Base-by-base conservation (phyloP, 2,113 vertebrate genomes). In the Varanus komodoensis region DNA sequence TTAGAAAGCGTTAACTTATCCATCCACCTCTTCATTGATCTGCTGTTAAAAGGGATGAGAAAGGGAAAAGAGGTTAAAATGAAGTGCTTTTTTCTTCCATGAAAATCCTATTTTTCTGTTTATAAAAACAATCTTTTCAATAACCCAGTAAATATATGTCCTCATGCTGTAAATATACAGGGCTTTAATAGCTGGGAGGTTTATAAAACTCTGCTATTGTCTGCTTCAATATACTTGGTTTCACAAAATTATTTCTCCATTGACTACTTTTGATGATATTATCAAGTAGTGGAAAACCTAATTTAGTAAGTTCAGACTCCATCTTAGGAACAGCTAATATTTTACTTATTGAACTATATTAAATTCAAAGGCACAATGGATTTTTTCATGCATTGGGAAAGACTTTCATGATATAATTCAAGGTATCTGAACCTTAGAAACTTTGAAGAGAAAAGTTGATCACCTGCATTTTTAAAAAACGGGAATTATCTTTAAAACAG, bases 221-320 rank as follows among this genome's bases (percentile, higher is more conserved):
- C 29, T 84, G 25, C 27, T 88, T 84, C 83, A 85, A 34, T 91
- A 52, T 54, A 79, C 12, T 11, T 1, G 83, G 12, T 8, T 89
- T 93, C 87, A 82, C n/a, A 93, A 90, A 95, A 81, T 84, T 92
- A 92, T 92, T 91, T 52, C 0, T 90, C 78, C 34, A 21, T 68
- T 86, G 57, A 81, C 38, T 83, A 23, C 68, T 91, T 85, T 89
- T 67, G 67, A 44, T 91, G 75, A 52, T 4, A 11, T 89, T 90
- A 78, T 29, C 90, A 81, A 84, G 87, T 29, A 71, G 3, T 48
- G 27, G 15, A 48, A 54, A 0, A 68, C 75, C 15, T 54, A 67
- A 29, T 15, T 12, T 38, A 84, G 64, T 80, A 25, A 79, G 29
- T 82, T 89, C 50, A 83, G 25, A 77, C 87, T 88, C 83, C 84